Percentiles rank a stretch among this genome's conserved stretches.
These are phyloP conservation scores for Cyrtonyx montezumae DNA, from an alignment of 2,113 vertebrate species.

Conservation along the genomic window DNA sequence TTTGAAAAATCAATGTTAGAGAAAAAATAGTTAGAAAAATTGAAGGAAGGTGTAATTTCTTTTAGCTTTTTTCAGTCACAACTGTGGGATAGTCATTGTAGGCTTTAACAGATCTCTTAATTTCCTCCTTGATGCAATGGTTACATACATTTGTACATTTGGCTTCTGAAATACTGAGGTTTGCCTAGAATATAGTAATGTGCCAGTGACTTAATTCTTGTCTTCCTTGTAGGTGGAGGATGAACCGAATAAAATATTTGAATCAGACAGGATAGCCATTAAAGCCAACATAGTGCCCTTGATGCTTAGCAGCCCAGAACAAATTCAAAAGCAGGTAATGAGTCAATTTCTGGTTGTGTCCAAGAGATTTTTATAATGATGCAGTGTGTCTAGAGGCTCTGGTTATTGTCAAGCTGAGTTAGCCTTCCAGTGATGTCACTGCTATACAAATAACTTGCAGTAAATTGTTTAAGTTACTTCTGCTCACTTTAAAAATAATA, in stretches of 20 bases:
- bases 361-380: not conserved
- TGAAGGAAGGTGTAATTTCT: not conserved
- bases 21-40: not conserved
- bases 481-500: not conserved
- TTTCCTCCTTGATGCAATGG: not conserved
- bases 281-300: constrained; percentile 98
- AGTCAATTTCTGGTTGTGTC: not conserved
- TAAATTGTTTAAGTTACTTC: not conserved
- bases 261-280: constrained; percentile 90
- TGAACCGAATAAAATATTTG: constrained; percentile 97
- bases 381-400: not conserved
- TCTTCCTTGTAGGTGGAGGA: constrained; percentile 90
- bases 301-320: constrained; percentile 98
- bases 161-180: not conserved
- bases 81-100: not conserved
- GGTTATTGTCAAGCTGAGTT: not conserved
- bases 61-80: not conserved
- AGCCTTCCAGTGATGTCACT: not conserved
- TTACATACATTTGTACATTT: not conserved
- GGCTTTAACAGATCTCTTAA: not conserved
- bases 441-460: not conserved
- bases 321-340: constrained; percentile 97
- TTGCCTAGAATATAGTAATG: not conserved
- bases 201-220: not conserved
- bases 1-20: not conserved